phyloP scores from a whole-genome alignment of 2,888 invertebrate genomes.

The Andrena fulva region DNA sequence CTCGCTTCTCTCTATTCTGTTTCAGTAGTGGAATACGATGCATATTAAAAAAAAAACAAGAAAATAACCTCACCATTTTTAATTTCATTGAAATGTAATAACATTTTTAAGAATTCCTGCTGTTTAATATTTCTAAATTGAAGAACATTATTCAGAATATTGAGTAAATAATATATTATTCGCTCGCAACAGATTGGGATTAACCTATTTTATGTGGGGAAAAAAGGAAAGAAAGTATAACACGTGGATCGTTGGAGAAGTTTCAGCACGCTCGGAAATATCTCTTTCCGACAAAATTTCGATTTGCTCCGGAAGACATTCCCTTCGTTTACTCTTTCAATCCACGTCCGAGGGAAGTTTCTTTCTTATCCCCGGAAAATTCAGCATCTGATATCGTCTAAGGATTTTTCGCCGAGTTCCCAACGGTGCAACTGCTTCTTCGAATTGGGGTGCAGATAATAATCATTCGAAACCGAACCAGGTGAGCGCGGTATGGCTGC shows the following conservation, averaged over 20 bases:
- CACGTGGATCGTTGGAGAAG: background rate
- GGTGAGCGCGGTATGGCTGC: background rate
- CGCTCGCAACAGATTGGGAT: too few relatives aligned
- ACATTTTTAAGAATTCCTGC: too few relatives aligned
- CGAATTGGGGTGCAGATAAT: constrained; percentile 27
- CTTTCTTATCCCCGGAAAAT: constrained; percentile 42
- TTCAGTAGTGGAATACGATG: too few relatives aligned
- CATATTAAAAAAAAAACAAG: too few relatives aligned
- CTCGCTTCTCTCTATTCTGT: too few relatives aligned
- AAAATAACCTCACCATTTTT: too few relatives aligned
- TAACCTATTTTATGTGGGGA: background rate
- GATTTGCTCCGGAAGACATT: constrained; percentile 12
- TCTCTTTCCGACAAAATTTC: constrained; percentile 30
- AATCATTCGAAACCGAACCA: constrained; percentile 38
- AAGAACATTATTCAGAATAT: too few relatives aligned
- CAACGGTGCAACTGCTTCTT: constrained; percentile 10
- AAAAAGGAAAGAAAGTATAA: background rate
- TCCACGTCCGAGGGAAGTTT: constrained; percentile 41
- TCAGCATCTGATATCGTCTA: constrained; percentile 42
- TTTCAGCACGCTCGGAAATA: background rate
- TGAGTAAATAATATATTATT: too few relatives aligned
- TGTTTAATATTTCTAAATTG: background rate
- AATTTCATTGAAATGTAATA: too few relatives aligned
- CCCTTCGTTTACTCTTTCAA: constrained; percentile 38
- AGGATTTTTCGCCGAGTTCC: constrained; percentile 3